Conservation (phyloP, 2,888 invertebrate genomes). For the Heliconius erato region DNA sequence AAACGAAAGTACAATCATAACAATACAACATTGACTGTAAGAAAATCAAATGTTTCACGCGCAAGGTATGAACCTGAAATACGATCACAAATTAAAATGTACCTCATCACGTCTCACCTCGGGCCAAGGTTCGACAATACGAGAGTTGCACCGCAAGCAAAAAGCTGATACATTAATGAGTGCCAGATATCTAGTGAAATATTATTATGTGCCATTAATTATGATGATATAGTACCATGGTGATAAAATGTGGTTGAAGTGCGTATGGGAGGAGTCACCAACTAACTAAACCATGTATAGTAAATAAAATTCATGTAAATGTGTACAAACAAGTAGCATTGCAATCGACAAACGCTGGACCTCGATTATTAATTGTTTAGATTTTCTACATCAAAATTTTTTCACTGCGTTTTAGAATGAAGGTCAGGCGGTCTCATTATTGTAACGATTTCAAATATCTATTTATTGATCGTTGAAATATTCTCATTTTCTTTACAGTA, state of each 20-base stretch:
- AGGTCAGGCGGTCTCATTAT: slow-evolving; percentile 72
- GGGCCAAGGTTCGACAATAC: slow-evolving; percentile 58
- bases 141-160: slow-evolving; percentile 68
- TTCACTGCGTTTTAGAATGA: slow-evolving; percentile 54
- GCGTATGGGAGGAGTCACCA: slow-evolving; percentile 73
- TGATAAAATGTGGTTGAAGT: slow-evolving; percentile 83
- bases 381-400: slow-evolving; percentile 56
- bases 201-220: slow-evolving; percentile 63
- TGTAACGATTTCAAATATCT: slow-evolving; percentile 58
- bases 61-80: slow-evolving; percentile 40
- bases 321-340: slow-evolving; percentile 36
- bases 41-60: slow-evolving; percentile 31
- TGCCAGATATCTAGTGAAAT: slow-evolving; percentile 63
- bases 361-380: slow-evolving; percentile 51
- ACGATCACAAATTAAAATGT: slow-evolving; percentile 53
- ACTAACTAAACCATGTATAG: slow-evolving; percentile 73
- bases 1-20: background rate
- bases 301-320: slow-evolving; percentile 55
- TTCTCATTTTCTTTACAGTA: slow-evolving; percentile 21
- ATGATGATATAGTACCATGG: slow-evolving; percentile 58
- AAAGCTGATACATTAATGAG: slow-evolving; percentile 68
- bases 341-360: slow-evolving; percentile 69
- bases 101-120: slow-evolving; percentile 61
- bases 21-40: slow-evolving; percentile 4
- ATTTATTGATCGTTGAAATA: slow-evolving; percentile 17